Evolutionary conservation across 2,888 invertebrate species (phyloP).

Genomic region (Drosophila formosana): DNA sequence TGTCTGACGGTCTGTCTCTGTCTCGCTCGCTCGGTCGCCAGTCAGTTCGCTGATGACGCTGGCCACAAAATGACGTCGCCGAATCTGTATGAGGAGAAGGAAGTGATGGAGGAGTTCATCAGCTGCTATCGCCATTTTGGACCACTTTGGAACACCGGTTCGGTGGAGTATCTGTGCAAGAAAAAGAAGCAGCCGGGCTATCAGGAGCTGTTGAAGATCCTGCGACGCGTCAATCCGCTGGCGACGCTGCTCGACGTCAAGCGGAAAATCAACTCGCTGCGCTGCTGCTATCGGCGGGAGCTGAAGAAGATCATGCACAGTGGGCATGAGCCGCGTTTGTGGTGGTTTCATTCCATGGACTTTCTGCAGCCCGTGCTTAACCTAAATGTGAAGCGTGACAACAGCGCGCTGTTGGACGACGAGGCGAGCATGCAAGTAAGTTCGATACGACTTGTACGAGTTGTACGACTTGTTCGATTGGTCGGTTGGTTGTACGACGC

Average conservation of each 20-base stretch:
- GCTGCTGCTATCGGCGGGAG: conserved; percentile 68
- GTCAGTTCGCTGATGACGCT: conserved; percentile 23
- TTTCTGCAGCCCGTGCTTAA: conserved; percentile 63
- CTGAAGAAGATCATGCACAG: conserved; percentile 53
- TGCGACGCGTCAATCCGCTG: conserved; percentile 52
- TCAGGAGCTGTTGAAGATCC: conserved; percentile 54
- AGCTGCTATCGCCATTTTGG: conserved; percentile 62
- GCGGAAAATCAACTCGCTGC: conserved; percentile 66
- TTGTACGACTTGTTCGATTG: conserved; percentile 23
- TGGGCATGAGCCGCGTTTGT: conserved; percentile 60
- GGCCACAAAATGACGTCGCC: conserved; percentile 28
- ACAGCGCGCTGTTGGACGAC: conserved; percentile 33
- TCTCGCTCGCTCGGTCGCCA: background rate
- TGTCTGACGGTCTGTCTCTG: conserved; percentile 43
- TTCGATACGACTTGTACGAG: conserved; percentile 4
- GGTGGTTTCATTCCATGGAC: conserved; percentile 68
- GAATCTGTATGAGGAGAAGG: conserved; percentile 57
- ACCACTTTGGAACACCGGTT: conserved; percentile 58
- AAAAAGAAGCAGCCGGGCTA: conserved; percentile 60
- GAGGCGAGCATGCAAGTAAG: conserved; percentile 62
- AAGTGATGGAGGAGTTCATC: conserved; percentile 69
- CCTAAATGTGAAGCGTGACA: conserved; percentile 32
- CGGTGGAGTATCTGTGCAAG: conserved; percentile 53
- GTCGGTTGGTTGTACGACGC: conserved; percentile 23
- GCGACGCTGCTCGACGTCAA: conserved; percentile 59